Conservation (phyloP, 2,797 vertebrate species). For the Gallinago stenura region DNA sequence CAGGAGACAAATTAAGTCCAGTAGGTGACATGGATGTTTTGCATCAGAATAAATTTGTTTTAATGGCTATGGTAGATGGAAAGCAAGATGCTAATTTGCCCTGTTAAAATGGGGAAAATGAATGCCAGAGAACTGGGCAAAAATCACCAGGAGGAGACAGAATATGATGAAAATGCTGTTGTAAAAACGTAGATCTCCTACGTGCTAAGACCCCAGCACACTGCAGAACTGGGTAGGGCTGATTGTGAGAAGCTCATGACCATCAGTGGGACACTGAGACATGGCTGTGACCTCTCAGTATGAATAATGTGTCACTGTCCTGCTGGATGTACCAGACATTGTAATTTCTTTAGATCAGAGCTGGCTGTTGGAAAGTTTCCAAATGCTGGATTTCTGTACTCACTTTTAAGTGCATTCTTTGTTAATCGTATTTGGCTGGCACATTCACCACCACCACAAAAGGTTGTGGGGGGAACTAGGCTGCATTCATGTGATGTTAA, state of each 20-base stretch:
- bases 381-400: background rate
- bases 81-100: background rate
- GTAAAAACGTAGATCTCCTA: background rate
- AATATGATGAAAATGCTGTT: background rate
- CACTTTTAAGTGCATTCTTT: background rate
- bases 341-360: background rate
- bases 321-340: rapidly evolving
- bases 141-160: background rate
- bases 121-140: background rate
- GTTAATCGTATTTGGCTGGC: background rate
- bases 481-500: background rate
- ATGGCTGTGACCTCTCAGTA: background rate
- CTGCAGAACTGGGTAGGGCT: background rate
- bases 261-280: background rate
- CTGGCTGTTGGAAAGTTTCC: background rate
- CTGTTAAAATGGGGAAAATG: background rate
- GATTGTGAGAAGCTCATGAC: background rate
- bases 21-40: background rate
- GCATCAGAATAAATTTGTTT: background rate
- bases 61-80: background rate
- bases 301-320: background rate
- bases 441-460: rapidly evolving
- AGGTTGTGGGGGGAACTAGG: background rate
- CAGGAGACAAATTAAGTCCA: background rate
- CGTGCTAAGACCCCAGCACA: rapidly evolving